Base-by-base conservation (phyloP, 2,113 vertebrate genomes). In the Oncorhynchus clarkii region DNA sequence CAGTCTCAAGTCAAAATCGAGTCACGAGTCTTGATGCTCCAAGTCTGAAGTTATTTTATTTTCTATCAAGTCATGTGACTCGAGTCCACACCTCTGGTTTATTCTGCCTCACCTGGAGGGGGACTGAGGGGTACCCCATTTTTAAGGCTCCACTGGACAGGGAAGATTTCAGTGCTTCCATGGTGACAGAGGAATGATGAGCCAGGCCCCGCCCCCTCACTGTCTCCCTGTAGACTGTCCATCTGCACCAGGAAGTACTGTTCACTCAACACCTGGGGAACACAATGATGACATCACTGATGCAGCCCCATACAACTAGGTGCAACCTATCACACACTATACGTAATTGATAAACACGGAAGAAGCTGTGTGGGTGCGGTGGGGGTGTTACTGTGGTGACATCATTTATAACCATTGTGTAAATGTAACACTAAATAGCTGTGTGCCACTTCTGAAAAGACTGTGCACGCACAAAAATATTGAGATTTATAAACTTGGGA, bases 141-240 rank as follows among this genome's bases (percentile, higher is more conserved):
- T 91, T 98, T 98, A 14, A 96, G 93, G 89, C 96, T 94, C 97
- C 97, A 99, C 51, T 98, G 96, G 73, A 90, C 83, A 0, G 97
- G 96, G 79, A 99, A 96, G 82, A 99, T 93, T 39, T 90, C 92
- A 0, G 88, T 84, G 80, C 91, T 93, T 93, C 89, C 72, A 77
- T 86, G 87, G 39, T 93, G 92, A 82, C 93, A 93, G 51, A 39
- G 94, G 89, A 92, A 97, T 88, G 86, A 95, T 12, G 39, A 45
- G 9, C 9, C 39, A 45, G 39, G 9, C 39, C 54, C 87, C 79
- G 80, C 87, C 86, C 78, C 60, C 70, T 3, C 18, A n/a, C 48
- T 83, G 74, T 87, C 87, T 20, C 95, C 95, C 26, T 96, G 90
- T 71, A 98, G 82, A 72, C 99, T 94, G 20, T 99, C 98, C 68